Evolutionary conservation across 2,888 invertebrate species (phyloP).

Genomic region (Lycaena phlaeas): DNA sequence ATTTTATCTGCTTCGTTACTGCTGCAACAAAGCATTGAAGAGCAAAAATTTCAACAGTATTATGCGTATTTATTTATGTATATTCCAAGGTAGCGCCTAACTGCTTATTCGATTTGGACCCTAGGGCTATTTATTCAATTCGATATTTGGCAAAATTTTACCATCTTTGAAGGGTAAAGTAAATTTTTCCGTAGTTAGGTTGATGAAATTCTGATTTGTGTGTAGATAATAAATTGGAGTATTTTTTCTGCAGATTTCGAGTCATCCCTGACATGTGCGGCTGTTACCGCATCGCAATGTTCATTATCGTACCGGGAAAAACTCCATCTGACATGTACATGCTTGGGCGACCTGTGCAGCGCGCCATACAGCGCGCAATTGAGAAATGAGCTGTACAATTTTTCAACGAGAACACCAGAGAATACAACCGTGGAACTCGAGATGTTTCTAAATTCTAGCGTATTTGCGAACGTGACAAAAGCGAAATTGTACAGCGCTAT

Average conservation of each 20-base stretch:
- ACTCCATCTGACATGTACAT: constrained; percentile 43
- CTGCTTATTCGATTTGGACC: no score
- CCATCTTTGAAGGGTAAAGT: no score
- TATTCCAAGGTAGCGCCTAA: no score
- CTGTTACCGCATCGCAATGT: constrained; percentile 31
- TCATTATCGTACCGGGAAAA: constrained; percentile 32
- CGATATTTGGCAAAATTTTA: no score
- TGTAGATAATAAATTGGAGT: no score
- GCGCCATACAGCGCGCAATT: constrained; percentile 38
- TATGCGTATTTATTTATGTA: no score
- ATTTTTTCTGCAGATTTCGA: constrained; percentile 39
- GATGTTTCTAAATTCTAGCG: constrained; percentile 35
- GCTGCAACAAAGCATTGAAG: no score
- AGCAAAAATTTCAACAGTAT: no score
- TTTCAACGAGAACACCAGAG: constrained; percentile 25
- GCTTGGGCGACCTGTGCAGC: constrained; percentile 45
- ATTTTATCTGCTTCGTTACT: no score
- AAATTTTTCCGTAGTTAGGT: no score
- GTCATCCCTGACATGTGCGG: constrained; percentile 39
- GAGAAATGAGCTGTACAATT: constrained; percentile 38
- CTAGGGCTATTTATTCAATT: no score
- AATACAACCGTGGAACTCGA: constrained; percentile 31
- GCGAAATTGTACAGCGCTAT: constrained; percentile 33
- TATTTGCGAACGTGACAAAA: constrained; percentile 34
- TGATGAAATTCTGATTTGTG: no score